Conservation (phyloP, 2,888 invertebrate genomes). For the Lydus trimaculatus region DNA sequence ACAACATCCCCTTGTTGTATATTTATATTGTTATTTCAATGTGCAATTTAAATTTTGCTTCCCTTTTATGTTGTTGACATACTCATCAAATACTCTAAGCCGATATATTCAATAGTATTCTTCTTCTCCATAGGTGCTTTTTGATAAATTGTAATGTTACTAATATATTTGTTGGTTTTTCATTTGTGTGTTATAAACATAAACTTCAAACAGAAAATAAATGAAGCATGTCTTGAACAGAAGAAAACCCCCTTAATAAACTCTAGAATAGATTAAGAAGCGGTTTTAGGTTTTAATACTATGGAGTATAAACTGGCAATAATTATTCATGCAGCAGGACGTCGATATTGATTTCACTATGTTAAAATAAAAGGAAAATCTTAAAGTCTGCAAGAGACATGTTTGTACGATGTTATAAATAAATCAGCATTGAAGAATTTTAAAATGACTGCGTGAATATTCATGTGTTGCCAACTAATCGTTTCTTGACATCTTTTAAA, state of each 20-base stretch:
- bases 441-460: conserved; percentile 32
- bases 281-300: conserved; percentile 11
- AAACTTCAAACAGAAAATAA: conserved; percentile 12
- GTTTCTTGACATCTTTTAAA: background rate
- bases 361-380: conserved; percentile 26
- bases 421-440: conserved; percentile 32
- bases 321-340: conserved; percentile 22
- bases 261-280: conserved; percentile 6
- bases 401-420: conserved; percentile 28
- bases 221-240: conserved; percentile 16
- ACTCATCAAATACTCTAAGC: conserved; percentile 1
- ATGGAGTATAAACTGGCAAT: conserved; percentile 1
- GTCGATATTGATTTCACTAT: conserved; percentile 23
- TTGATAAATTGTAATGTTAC: conserved; percentile 4
- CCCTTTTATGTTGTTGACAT: conserved; percentile 8
- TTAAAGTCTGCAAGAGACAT: conserved; percentile 23
- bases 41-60: background rate
- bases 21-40: background rate
- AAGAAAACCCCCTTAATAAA: conserved; percentile 11
- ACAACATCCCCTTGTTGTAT: background rate
- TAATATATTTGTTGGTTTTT: conserved; percentile 6
- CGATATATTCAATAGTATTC: background rate
- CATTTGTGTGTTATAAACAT: conserved; percentile 1
- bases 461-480: conserved; percentile 23
- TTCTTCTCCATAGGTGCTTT: conserved; percentile 5